Conservation (phyloP, 2,113 vertebrate species). For the Eupsittula cactorum region DNA sequence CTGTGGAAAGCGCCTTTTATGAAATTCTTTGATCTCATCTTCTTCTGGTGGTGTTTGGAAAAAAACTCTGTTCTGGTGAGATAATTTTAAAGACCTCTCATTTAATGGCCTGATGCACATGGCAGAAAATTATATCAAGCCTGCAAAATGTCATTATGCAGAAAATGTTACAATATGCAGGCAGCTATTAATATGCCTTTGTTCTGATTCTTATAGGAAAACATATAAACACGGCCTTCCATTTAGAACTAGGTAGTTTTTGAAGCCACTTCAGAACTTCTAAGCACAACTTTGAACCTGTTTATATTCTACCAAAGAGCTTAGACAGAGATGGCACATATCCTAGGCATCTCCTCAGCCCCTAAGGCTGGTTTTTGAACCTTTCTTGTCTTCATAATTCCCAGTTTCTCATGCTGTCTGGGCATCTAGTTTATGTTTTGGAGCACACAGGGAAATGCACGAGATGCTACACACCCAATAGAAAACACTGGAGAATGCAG, state of each 20-base stretch:
- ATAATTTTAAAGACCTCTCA: constrained; percentile 63
- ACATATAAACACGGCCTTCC: neutral
- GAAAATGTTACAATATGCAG: constrained; percentile 34
- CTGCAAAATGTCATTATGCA: neutral
- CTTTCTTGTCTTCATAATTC: neutral
- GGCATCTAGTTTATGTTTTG: neutral
- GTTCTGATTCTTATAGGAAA: neutral
- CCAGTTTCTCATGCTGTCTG: neutral
- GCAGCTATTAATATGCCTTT: constrained; percentile 35
- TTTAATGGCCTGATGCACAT: constrained; percentile 39
- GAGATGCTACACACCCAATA: neutral
- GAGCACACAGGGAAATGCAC: neutral
- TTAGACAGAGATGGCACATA: neutral
- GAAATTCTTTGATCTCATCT: constrained; percentile 72
- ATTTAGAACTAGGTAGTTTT: neutral
- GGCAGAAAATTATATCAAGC: constrained; percentile 43
- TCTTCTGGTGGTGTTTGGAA: constrained; percentile 52
- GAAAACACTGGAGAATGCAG: neutral
- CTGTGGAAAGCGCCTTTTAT: constrained; percentile 26
- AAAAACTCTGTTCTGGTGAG: constrained; percentile 35
- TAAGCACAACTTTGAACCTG: constrained; percentile 24
- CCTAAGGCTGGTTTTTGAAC: neutral
- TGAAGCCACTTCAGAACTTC: neutral
- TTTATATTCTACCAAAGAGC: neutral
- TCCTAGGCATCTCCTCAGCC: neutral